Conservation (phyloP, 2,888 invertebrate genomes). For the Platycheirus rosarum region DNA sequence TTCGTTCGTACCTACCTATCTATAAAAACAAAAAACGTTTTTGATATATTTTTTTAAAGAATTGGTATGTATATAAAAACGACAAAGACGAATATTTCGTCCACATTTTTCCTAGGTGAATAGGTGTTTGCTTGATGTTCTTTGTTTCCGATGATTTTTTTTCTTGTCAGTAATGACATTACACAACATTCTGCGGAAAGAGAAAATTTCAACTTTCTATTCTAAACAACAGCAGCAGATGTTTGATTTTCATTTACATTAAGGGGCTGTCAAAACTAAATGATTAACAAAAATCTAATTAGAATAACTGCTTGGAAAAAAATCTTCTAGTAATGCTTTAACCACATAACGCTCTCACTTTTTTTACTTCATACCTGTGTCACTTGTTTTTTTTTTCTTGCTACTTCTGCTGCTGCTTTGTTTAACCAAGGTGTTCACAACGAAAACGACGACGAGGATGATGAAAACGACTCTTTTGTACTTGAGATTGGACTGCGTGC, state of each 20-base stretch:
- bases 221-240: neutral
- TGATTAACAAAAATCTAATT: slow-evolving; percentile 30
- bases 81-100: slow-evolving; percentile 26
- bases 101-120: slow-evolving; percentile 37
- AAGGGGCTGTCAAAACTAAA: slow-evolving; percentile 29
- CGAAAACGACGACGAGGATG: slow-evolving; percentile 37
- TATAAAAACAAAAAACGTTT: slow-evolving; percentile 12
- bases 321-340: slow-evolving; percentile 62
- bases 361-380: slow-evolving; percentile 53
- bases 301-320: slow-evolving; percentile 43
- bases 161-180: slow-evolving; percentile 50
- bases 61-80: too few species aligned
- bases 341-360: slow-evolving; percentile 58
- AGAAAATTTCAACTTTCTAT: slow-evolving; percentile 39
- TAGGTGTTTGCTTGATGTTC: slow-evolving; percentile 10
- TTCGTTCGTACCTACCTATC: slow-evolving; percentile 26
- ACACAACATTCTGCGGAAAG: slow-evolving; percentile 60
- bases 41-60: slow-evolving; percentile 2
- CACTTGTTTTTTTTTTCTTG: slow-evolving; percentile 38
- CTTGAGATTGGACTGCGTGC: slow-evolving; percentile 65
- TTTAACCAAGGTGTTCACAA: slow-evolving; percentile 62
- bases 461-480: slow-evolving; percentile 69
- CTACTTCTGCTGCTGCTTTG: slow-evolving; percentile 61
- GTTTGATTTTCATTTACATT: slow-evolving; percentile 33
- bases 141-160: slow-evolving; percentile 32